These are phyloP conservation scores for Brachionichthys hirsutus DNA, from an alignment of 2,113 vertebrate genomes.

Conservation along the genomic window DNA sequence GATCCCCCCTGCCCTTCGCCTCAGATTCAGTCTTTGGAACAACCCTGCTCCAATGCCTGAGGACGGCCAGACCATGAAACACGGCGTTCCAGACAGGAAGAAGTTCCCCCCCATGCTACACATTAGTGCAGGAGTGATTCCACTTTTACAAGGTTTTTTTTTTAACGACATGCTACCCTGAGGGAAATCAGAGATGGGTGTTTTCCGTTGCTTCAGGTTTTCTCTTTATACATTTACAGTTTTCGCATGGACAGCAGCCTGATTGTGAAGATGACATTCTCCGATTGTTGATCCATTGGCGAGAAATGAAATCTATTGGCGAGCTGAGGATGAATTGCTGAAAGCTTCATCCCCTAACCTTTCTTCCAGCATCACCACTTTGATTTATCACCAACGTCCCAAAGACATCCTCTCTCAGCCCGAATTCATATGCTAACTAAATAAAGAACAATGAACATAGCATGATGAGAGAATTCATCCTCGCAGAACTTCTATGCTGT, in stretches of 20 bases:
- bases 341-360: background rate
- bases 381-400: background rate
- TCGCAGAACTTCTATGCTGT: too few relatives aligned
- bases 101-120: constrained; percentile 18
- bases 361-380: background rate
- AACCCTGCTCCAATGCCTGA: constrained; percentile 60
- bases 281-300: too few relatives aligned
- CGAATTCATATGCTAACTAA: background rate
- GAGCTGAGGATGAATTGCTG: background rate
- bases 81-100: constrained; percentile 27
- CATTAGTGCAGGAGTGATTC: constrained; percentile 27
- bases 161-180: constrained; percentile 29
- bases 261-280: too few relatives aligned
- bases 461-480: too few relatives aligned
- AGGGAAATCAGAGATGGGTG: constrained; percentile 39
- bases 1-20: constrained; percentile 63
- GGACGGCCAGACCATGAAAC: constrained; percentile 39
- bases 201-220: constrained; percentile 6
- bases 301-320: too few relatives aligned
- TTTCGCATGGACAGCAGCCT: background rate
- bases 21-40: constrained; percentile 68
- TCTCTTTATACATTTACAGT: background rate
- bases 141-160: constrained; percentile 31
- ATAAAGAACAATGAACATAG: too few relatives aligned
- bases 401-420: background rate